Evolutionary conservation across 2,888 invertebrate genomes (phyloP), one percentile per base, ranked within the genome.

Genomic region (Coelopa pilipes): DNA sequence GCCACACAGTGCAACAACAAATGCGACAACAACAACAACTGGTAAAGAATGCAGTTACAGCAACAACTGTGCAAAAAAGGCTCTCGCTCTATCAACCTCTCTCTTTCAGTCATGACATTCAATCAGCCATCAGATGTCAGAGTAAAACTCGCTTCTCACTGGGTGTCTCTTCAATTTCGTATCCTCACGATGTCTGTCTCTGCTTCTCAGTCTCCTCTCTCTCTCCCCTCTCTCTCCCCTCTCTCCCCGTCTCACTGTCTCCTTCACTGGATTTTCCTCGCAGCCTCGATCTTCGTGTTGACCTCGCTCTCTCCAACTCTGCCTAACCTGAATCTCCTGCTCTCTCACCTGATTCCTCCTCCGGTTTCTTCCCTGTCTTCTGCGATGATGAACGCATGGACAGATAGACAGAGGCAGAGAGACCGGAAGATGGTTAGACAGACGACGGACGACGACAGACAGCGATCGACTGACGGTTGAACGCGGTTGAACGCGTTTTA

Each of bases 71-170:
- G n/a, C n/a, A n/a, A n/a, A n/a, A n/a, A n/a, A n/a, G n/a, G n/a
- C n/a, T n/a, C n/a, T n/a, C n/a, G n/a, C n/a, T 34, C 34, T 34
- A 34, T 34, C 62, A 24, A 34, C 62, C 21, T 47, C 69, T 59
- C 13, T 50, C 15, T 53, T 12, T 63, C 17, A 49, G 65, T 49
- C 71, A 57, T 73, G 62, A 53, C 68, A 68, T 49, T 73, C 50
- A 68, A 68, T 62, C 68, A 68, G 53, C 73, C 68, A 68, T 68
- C 67, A 73, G 68, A 68, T 50, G 62, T 67, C 72, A 72, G 34
- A 34, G 34, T 53, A 72, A 72, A 72, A 19, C 47, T 62, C 34
- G 34, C 53, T 53, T 53, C 19, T 55, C 45, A 17, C 68, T 24
- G 15, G 53, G 45, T 65, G 45, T 71, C 71, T 71, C 71, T 55